phyloP scores from a whole-genome alignment of 2,113 vertebrate genomes.

The Bufo bufo region DNA sequence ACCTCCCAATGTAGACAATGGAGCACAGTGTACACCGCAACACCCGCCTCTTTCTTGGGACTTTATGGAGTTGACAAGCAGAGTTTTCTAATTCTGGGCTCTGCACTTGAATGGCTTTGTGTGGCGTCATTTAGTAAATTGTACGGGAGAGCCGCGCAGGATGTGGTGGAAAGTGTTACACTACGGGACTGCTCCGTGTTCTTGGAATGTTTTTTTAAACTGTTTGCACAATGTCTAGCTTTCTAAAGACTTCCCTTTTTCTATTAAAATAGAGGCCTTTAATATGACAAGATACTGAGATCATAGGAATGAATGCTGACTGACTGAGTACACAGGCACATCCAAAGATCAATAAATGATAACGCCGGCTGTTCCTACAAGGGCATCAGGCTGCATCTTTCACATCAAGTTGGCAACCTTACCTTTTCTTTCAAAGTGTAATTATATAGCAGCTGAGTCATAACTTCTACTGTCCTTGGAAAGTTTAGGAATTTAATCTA shows the following conservation, averaged over 20 bases:
- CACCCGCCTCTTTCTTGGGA: constrained; percentile 62
- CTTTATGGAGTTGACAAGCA: constrained; percentile 69
- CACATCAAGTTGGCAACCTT: constrained; percentile 10
- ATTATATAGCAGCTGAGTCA: constrained; percentile 9
- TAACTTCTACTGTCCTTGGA: constrained; percentile 17
- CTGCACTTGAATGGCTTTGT: constrained; percentile 63
- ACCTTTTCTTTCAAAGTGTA: neutral
- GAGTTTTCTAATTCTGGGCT: constrained; percentile 62
- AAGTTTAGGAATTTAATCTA: neutral
- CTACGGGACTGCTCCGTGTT: constrained; percentile 63
- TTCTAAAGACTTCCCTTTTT: constrained; percentile 62
- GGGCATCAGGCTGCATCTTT: constrained; percentile 37
- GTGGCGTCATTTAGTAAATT: constrained; percentile 68
- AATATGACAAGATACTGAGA: constrained; percentile 67
- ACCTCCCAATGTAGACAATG: constrained; percentile 72
- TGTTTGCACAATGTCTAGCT: constrained; percentile 65
- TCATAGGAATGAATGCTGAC: constrained; percentile 63
- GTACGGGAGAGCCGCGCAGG: constrained; percentile 63
- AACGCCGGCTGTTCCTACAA: constrained; percentile 4
- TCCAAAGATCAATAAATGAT: constrained; percentile 48
- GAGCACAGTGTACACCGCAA: constrained; percentile 64
- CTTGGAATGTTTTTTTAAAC: constrained; percentile 62
- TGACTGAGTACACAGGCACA: constrained; percentile 17
- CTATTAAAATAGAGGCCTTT: constrained; percentile 58
- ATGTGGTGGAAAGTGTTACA: constrained; percentile 63